Conservation (phyloP, 2,113 vertebrate species). For the Benitochromis conjunctus region DNA sequence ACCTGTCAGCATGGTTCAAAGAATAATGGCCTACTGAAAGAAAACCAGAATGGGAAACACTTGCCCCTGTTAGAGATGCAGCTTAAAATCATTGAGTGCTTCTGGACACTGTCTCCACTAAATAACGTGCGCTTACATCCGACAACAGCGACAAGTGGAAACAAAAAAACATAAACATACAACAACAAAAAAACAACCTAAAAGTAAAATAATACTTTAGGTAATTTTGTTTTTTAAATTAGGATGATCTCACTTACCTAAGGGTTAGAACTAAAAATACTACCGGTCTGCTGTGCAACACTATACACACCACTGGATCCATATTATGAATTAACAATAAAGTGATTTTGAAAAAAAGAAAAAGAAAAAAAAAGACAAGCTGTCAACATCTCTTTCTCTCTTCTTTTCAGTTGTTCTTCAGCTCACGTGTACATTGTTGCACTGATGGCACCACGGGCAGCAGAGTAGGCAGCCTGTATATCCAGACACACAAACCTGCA, state of each 20-base stretch:
- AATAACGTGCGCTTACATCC: not conserved
- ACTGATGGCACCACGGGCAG: not conserved
- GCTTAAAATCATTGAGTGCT: not conserved
- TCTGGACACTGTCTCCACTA: not conserved
- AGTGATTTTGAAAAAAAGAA: not conserved
- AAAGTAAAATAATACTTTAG: not conserved
- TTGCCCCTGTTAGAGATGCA: not conserved
- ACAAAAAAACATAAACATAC: not conserved
- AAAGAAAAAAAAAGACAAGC: not conserved
- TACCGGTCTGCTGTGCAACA: not conserved
- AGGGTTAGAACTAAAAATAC: not conserved
- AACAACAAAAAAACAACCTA: too few relatives aligned
- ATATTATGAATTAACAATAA: not conserved
- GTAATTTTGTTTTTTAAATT: not conserved
- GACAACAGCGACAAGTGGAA: not conserved
- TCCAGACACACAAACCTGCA: not conserved
- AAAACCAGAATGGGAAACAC: not conserved
- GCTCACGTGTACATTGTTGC: not conserved
- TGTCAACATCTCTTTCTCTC: not conserved
- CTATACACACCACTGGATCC: not conserved
- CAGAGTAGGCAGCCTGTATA: not conserved
- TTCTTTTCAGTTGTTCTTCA: not conserved
- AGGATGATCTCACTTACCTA: not conserved
- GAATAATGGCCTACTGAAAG: not conserved
- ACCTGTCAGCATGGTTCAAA: not conserved